Base-by-base conservation (phyloP, 2,797 vertebrate genomes). In the Corythornis leucogaster region DNA sequence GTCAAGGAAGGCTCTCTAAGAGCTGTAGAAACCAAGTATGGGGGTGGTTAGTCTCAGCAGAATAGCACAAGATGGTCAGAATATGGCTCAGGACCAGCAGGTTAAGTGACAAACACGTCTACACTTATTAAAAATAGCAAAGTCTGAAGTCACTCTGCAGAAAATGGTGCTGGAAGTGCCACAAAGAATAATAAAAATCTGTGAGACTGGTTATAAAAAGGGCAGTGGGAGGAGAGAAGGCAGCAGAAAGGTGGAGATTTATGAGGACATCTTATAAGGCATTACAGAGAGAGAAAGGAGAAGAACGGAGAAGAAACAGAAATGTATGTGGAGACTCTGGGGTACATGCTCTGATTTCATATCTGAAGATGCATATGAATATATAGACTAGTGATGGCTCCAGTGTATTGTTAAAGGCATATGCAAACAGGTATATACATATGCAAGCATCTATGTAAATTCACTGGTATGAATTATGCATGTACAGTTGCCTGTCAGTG, bases 201-300 rank as follows among this genome's bases (percentile, higher is more conserved):
- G 76, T 2, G 3, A 87, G 80, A 46, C 51, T 64, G 30, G 54
- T 62, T 80, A 80, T 89, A 83, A 91, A 80, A 91, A 89, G 66
- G 64, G 55, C 70, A 73, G 45, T 24, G 80, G 18, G 48, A 80
- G 35, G 62, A 80, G 83, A 66, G 66, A 78, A 76, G 43, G 46
- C 79, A 83, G 85, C 30, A 75, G 76, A 80, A 94, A 85, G 21
- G 57, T 87, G 79, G 33, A 87, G 64, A 94, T 94, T 91, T 94
- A 95, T 80, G 58, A 83, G 79, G 11, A 30, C 61, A 73, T 69
- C 24, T 90, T 85, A 30, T 15, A 48, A 74, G 31, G 11, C 62
- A 33, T 71, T 75, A 51, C 9, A 4, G 24, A 85, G 51, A 78
- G 28, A 85, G 35, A 22, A 51, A 38, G 38, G 38, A 38, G 38